Evolutionary conservation across 1,140 invertebrate species (phyloP).

Genomic region (Stenopsyche tienmushanensis): DNA sequence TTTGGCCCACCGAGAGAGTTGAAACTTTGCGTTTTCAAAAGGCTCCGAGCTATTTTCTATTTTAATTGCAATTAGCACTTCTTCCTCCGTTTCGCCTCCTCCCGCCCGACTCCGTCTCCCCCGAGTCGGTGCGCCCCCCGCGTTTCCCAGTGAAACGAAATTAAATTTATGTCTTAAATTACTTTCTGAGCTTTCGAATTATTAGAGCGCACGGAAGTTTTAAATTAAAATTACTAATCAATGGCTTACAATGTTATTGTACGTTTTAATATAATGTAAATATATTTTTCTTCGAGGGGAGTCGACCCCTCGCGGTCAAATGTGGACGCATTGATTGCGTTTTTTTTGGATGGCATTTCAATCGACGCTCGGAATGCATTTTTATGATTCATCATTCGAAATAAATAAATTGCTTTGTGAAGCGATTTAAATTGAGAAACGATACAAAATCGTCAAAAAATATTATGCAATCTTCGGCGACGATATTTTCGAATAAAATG

Average conservation of each 20-base stretch:
- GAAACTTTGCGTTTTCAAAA: slow-evolving; percentile 34
- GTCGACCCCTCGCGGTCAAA: too few species aligned
- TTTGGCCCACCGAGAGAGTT: slow-evolving; percentile 28
- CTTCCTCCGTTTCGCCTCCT: slow-evolving; percentile 25
- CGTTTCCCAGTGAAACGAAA: slow-evolving; percentile 35
- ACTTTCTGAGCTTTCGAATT: slow-evolving; percentile 43
- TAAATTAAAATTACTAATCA: slow-evolving; percentile 41
- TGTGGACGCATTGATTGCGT: too few species aligned
- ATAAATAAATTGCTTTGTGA: not conserved
- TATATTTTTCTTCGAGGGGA: too few species aligned
- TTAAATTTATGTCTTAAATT: slow-evolving; percentile 43
- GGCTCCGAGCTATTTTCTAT: slow-evolving; percentile 41
- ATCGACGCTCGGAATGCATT: too few species aligned
- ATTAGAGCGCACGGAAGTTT: slow-evolving; percentile 39
- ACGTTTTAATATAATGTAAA: too few species aligned
- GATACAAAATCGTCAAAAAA: too few species aligned
- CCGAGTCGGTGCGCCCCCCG: not conserved
- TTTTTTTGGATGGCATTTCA: too few species aligned
- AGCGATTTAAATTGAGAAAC: not conserved
- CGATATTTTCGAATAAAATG: too few species aligned
- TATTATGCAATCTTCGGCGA: too few species aligned
- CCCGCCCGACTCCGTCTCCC: not conserved
- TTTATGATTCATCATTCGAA: not conserved
- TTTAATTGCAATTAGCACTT: slow-evolving; percentile 43
- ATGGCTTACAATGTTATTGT: slow-evolving; percentile 16